These are phyloP conservation scores for Sebastes hubbsi DNA, from an alignment of 2,797 vertebrate genomes.

Conservation along the genomic window DNA sequence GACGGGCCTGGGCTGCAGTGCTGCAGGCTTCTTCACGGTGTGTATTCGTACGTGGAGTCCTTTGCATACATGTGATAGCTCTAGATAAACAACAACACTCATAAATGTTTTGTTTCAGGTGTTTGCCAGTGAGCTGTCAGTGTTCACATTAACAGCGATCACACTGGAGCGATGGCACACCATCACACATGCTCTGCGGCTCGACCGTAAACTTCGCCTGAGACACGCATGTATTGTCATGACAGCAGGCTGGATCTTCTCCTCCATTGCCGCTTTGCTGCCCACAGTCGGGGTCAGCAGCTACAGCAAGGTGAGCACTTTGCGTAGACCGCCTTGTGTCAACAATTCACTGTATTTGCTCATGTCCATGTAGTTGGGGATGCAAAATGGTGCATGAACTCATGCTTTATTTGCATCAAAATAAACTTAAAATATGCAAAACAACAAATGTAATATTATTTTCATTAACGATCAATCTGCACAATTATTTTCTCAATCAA, in stretches of 20 bases:
- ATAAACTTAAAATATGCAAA: background rate
- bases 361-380: background rate
- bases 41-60: background rate
- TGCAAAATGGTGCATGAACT: background rate
- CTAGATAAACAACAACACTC: background rate
- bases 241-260: slow-evolving; percentile 90
- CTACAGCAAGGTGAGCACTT: slow-evolving; percentile 87
- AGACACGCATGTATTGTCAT: slow-evolving; percentile 88
- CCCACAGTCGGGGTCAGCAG: slow-evolving; percentile 93
- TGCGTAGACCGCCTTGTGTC: background rate
- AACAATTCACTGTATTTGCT: background rate
- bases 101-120: slow-evolving; percentile 65
- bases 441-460: background rate
- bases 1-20: slow-evolving; percentile 88
- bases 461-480: background rate
- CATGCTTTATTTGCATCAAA: background rate
- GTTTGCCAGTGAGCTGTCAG: slow-evolving; percentile 94
- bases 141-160: slow-evolving; percentile 93
- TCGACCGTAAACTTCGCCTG: slow-evolving; percentile 89
- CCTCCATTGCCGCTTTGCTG: slow-evolving; percentile 85
- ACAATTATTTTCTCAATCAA: background rate
- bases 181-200: slow-evolving; percentile 93
- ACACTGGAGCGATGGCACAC: slow-evolving; percentile 97
- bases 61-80: background rate
- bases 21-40: slow-evolving; percentile 92